A percentile compares a stretch with the other conserved stretches of the same genome.
Conservation (phyloP, 2,797 vertebrate species). For the Aulostomus chinensis region DNA sequence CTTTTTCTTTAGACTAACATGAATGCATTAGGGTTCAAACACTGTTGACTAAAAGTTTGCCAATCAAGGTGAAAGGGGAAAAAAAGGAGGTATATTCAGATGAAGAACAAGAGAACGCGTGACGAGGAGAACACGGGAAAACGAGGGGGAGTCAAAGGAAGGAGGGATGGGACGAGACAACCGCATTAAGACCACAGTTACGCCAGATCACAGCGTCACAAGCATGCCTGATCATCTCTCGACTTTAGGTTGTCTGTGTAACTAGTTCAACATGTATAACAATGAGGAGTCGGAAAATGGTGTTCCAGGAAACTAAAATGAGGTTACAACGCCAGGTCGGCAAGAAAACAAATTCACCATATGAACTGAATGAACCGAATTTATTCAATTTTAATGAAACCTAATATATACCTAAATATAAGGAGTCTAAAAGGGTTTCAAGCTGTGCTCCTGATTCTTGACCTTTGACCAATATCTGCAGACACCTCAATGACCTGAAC, state of each 20-base stretch:
- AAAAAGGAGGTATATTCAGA: background rate
- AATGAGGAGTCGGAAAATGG: too few relatives aligned
- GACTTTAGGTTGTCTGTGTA: constrained; percentile 57
- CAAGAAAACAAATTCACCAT: too few relatives aligned
- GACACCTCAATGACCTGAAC: constrained; percentile 13
- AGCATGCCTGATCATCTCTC: constrained; percentile 56
- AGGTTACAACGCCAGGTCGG: too few relatives aligned
- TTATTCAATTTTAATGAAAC: too few relatives aligned
- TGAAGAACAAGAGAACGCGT: background rate
- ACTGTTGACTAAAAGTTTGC: background rate
- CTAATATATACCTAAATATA: too few relatives aligned
- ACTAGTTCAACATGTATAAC: constrained; percentile 62
- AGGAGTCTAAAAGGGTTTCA: background rate
- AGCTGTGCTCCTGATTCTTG: constrained; percentile 7
- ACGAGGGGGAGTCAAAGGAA: constrained; percentile 10
- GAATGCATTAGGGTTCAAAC: background rate
- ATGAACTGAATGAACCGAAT: too few relatives aligned
- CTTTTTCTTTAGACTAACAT: constrained; percentile 2
- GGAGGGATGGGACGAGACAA: constrained; percentile 31
- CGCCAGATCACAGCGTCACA: constrained; percentile 51
- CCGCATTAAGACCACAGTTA: constrained; percentile 60
- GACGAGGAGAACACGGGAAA: background rate
- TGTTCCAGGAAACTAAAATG: too few relatives aligned
- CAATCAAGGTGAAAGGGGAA: constrained; percentile 1
- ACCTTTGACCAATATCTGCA: constrained; percentile 17